Evolutionary conservation across 1,140 invertebrate genomes (phyloP).

Genomic region (Bombyx mori): ASM3026992v2 NC_085116.1:17202001-17202500

Average conservation of each 20-base stretch:
- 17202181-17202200: too few relatives aligned
- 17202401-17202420: slow-evolving; percentile 94
- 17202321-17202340: slow-evolving; percentile 83
- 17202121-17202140: too few relatives aligned
- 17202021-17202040: slow-evolving; percentile 82
- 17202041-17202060: slow-evolving; percentile 91
- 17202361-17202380: slow-evolving; percentile 97
- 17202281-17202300: too few relatives aligned
- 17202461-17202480: too few relatives aligned
- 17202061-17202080: slow-evolving; percentile 90
- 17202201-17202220: too few relatives aligned
- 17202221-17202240: too few relatives aligned
- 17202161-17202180: too few relatives aligned
- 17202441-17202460: slow-evolving; percentile 43
- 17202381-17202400: slow-evolving; percentile 92
- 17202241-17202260: too few relatives aligned
- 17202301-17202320: slow-evolving; percentile 51
- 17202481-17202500: too few relatives aligned
- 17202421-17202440: slow-evolving; percentile 85
- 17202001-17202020: slow-evolving; percentile 75
- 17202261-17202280: too few relatives aligned
- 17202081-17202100: slow-evolving; percentile 93
- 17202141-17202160: too few relatives aligned
- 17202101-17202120: slow-evolving; percentile 67
- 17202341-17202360: slow-evolving; percentile 96